phyloP scores from a whole-genome alignment of 1,140 invertebrate genomes.

The Eurosta solidaginis region DNA sequence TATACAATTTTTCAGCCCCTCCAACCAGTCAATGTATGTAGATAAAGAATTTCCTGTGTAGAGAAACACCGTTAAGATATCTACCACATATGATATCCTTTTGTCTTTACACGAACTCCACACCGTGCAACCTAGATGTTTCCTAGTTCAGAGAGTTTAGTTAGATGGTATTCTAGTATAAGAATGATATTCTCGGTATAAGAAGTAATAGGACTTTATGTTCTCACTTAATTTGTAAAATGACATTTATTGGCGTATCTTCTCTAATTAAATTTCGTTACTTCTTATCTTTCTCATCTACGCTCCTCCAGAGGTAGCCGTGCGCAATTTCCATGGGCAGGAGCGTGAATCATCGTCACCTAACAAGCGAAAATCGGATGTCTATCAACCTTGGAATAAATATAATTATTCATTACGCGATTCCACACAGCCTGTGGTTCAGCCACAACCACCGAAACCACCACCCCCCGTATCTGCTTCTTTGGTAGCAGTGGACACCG shows the following conservation, averaged over 20 bases:
- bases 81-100: too few species aligned
- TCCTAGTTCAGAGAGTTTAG: too few species aligned
- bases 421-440: background rate
- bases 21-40: too few species aligned
- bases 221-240: background rate
- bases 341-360: constrained; percentile 25
- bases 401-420: constrained; percentile 35
- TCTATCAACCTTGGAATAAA: constrained; percentile 38
- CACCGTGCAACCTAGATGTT: too few species aligned
- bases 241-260: background rate
- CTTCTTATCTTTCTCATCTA: background rate
- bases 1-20: too few species aligned
- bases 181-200: too few species aligned
- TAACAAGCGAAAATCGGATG: constrained; percentile 41
- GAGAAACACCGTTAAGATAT: too few species aligned
- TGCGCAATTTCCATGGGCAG: constrained; percentile 42
- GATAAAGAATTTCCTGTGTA: too few species aligned
- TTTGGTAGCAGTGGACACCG: constrained; percentile 23
- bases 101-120: too few species aligned
- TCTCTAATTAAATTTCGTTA: background rate
- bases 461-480: constrained; percentile 18
- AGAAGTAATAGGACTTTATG: too few species aligned
- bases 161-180: too few species aligned
- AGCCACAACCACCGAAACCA: constrained; percentile 19
- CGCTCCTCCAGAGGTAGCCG: constrained; percentile 42